These are phyloP conservation scores for Jordanella pulchra DNA, from an alignment of 2,797 vertebrate species.

Conservation along the genomic window DNA sequence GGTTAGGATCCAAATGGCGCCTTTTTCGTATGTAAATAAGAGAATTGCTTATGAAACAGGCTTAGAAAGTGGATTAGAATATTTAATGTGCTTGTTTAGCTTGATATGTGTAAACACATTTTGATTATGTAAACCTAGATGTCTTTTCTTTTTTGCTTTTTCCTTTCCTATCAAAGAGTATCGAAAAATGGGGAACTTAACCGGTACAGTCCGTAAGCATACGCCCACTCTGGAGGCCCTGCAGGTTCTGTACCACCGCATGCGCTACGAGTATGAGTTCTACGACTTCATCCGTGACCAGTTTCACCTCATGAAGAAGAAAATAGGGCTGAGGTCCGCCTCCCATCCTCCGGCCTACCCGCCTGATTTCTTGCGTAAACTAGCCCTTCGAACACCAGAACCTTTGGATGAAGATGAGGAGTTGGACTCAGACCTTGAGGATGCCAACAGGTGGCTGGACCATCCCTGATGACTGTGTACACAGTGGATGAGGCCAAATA, in stretches of 20 bases:
- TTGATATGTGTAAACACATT: neutral
- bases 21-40: too few relatives aligned
- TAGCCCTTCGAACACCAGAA: constrained; percentile 88
- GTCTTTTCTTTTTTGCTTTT: neutral
- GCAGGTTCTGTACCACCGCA: constrained; percentile 93
- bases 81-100: neutral
- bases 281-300: constrained; percentile 96
- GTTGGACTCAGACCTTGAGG: constrained; percentile 84
- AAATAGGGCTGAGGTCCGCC: constrained; percentile 91
- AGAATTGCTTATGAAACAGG: neutral
- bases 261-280: constrained; percentile 96
- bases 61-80: neutral
- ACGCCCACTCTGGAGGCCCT: constrained; percentile 92
- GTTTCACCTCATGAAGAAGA: constrained; percentile 94
- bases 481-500: constrained; percentile 27
- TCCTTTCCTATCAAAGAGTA: constrained; percentile 81
- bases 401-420: constrained; percentile 89
- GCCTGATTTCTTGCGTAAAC: constrained; percentile 84
- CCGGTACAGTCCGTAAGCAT: constrained; percentile 94
- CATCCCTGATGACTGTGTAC: constrained; percentile 72
- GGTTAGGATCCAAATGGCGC: too few relatives aligned
- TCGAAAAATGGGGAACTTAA: constrained; percentile 95
- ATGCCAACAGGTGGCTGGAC: constrained; percentile 94
- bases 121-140: neutral
- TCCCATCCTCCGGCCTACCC: constrained; percentile 72